Percentiles rank a stretch among this genome's conserved stretches.
Conservation (phyloP, 2,888 invertebrate species). For the Nemotelus nigrinus region DNA sequence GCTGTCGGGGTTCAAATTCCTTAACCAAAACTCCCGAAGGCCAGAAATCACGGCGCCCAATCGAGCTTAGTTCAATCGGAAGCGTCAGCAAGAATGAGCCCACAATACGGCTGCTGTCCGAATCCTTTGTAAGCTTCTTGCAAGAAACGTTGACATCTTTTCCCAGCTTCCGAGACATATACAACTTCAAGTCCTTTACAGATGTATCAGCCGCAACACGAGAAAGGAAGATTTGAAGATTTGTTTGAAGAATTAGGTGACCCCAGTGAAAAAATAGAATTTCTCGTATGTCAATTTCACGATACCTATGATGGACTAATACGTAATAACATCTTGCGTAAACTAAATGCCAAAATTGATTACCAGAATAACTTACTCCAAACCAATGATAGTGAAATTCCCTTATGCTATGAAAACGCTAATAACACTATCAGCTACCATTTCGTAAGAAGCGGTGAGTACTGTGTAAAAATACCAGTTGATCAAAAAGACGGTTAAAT, state of each 20-base stretch:
- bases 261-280: neutral
- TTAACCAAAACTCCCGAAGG: no score
- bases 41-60: no score
- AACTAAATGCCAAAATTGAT: constrained; percentile 35
- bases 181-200: no score
- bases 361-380: constrained; percentile 1
- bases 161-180: no score
- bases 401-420: neutral
- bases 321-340: constrained; percentile 4
- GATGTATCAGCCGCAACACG: no score
- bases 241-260: neutral
- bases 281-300: constrained; percentile 16
- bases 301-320: constrained; percentile 30
- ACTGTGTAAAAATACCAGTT: neutral
- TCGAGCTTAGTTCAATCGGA: no score
- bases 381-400: constrained; percentile 6
- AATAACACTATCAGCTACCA: neutral
- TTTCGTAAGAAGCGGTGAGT: neutral
- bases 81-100: no score
- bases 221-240: no score
- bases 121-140: no score
- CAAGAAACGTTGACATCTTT: no score
- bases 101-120: no score
- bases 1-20: no score
- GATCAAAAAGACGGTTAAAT: constrained; percentile 45